phyloP scores from a whole-genome alignment of 1,140 invertebrate species.

The Plutomurus gul region DNA sequence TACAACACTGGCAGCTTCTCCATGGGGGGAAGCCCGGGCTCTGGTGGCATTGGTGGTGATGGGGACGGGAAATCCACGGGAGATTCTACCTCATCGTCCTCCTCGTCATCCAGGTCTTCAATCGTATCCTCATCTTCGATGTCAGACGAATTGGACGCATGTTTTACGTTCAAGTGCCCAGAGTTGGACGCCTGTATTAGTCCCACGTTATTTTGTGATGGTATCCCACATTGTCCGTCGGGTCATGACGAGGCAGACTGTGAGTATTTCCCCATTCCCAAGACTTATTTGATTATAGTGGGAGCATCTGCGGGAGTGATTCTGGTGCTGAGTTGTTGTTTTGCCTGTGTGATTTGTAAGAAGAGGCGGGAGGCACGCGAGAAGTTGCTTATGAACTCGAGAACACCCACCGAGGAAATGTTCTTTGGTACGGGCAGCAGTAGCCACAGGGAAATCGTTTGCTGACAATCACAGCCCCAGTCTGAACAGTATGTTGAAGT shows the following conservation, averaged over 20 bases:
- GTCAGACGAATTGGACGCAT: conserved; percentile 41
- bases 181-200: conserved; percentile 87
- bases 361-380: conserved; percentile 35
- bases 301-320: conserved; percentile 33
- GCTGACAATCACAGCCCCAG: conserved; percentile 86
- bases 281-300: conserved; percentile 35
- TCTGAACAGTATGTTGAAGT: conserved; percentile 88
- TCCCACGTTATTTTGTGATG: conserved; percentile 85
- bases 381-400: conserved; percentile 40
- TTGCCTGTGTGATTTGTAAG: conserved; percentile 44
- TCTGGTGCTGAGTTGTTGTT: conserved; percentile 45
- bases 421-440: conserved; percentile 42
- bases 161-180: conserved; percentile 66
- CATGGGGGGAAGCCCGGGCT: conserved; percentile 56
- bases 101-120: conserved; percentile 72
- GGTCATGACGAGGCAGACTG: conserved; percentile 80
- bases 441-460: conserved; percentile 73
- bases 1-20: conserved; percentile 40
- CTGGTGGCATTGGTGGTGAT: not conserved
- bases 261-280: conserved; percentile 55
- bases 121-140: conserved; percentile 57
- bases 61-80: conserved; percentile 2
- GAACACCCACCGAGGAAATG: conserved; percentile 45
- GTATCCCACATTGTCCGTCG: conserved; percentile 79
- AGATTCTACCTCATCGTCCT: conserved; percentile 63